Conservation (phyloP, 2,113 vertebrate genomes). For the Colaptes auratus region DNA sequence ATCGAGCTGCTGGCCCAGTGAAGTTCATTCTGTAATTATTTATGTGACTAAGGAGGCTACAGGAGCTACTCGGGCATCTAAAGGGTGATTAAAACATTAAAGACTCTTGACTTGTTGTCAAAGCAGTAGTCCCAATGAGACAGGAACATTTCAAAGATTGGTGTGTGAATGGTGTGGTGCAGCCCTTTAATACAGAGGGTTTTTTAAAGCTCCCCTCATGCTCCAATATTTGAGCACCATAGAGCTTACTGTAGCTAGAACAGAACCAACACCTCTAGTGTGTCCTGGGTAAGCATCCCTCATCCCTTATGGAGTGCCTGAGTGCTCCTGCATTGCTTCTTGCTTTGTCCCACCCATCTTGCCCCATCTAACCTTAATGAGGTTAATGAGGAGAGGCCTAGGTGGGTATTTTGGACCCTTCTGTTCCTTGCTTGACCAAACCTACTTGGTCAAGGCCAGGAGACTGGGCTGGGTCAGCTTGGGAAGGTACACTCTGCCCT, state of each 20-base stretch:
- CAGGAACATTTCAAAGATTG: background rate
- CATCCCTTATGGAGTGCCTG: rapidly evolving
- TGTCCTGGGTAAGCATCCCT: background rate
- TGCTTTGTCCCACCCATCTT: rapidly evolving
- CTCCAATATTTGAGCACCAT: background rate
- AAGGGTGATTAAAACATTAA: background rate
- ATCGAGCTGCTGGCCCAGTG: background rate
- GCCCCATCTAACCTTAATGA: background rate
- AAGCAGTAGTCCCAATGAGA: background rate
- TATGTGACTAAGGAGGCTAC: background rate
- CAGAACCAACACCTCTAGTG: background rate
- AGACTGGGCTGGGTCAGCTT: rapidly evolving
- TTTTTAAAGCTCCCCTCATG: background rate
- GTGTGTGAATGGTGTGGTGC: background rate
- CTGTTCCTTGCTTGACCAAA: background rate
- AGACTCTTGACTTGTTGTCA: background rate
- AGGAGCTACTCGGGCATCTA: background rate
- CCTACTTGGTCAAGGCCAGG: background rate
- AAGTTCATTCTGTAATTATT: background rate
- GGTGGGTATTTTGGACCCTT: background rate
- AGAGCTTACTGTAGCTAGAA: background rate
- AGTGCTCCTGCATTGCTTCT: background rate
- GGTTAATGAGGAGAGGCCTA: background rate
- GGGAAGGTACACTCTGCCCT: background rate
- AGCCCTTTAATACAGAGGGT: rapidly evolving